A percentile compares a stretch with the other conserved stretches of the same genome.
Evolutionary conservation across 2,888 invertebrate species (phyloP).

Genomic region (Drosophila prostipennis): DNA sequence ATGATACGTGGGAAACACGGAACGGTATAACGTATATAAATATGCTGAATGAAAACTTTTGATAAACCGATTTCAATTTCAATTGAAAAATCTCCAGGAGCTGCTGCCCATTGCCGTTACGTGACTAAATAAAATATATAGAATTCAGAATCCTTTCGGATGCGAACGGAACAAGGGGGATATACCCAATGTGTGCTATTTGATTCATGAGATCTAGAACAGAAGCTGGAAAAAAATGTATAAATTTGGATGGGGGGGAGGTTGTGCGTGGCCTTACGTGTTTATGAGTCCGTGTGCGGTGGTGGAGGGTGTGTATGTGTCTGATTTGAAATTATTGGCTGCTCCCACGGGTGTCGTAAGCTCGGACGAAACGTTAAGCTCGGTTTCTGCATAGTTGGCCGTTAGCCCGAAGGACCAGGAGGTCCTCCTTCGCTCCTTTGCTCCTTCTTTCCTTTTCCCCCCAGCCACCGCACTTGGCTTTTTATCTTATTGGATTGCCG

Average conservation of each 20-base stretch:
- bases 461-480: constrained; percentile 35
- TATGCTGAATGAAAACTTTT: constrained; percentile 35
- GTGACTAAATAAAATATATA: constrained; percentile 37
- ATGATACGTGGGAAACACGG: constrained; percentile 17
- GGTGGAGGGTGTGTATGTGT: constrained; percentile 43
- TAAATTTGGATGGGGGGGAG: constrained; percentile 8
- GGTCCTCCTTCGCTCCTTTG: neutral
- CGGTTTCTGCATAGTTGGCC: constrained; percentile 70
- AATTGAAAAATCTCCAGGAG: constrained; percentile 35
- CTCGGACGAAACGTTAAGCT: constrained; percentile 57
- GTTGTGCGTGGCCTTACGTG: constrained; percentile 22
- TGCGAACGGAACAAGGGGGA: constrained; percentile 26
- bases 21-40: constrained; percentile 23
- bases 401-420: constrained; percentile 25
- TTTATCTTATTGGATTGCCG: constrained; percentile 73
- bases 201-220: constrained; percentile 67
- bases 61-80: constrained; percentile 45
- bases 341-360: constrained; percentile 81
- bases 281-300: constrained; percentile 27
- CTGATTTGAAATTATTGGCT: constrained; percentile 81
- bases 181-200: constrained; percentile 63
- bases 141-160: constrained; percentile 29
- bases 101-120: constrained; percentile 9
- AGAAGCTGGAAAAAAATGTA: neutral
- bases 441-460: no score